Base-by-base conservation (phyloP, 30 jellyfish, hydroid and myxozoan species). In the Chironex yamaguchii region DNA sequence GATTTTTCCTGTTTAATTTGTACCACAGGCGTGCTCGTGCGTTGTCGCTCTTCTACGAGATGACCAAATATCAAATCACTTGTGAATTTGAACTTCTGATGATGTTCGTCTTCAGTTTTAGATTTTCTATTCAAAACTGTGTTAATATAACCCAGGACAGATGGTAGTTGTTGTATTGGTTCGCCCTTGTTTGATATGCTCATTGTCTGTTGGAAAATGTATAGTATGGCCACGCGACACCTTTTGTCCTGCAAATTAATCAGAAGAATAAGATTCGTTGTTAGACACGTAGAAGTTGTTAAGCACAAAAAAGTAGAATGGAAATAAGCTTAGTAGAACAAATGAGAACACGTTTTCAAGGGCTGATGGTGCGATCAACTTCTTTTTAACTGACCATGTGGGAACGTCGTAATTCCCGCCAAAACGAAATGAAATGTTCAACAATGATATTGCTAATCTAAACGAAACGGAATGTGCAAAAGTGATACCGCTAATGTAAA, bases 31-130 rank as follows among this genome's bases (percentile, higher is more conserved):
- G 74, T 76, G 78, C 49, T 71, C 70, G 64, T 32, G 76, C 69
- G 79, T 70, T 62, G 49, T 62, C 65, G 34, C 34, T 67, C 51
- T 30, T 79, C 97, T 65, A 79, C 88, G 17, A 89, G 93, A 25
- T 89, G 90, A 73, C 91, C 97, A 51, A 89, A 89, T 36, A 89
- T 89, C 81, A 89, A 81, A 70, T 89, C 97, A 80, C 97, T 89
- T 31, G 97, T 84, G 54, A 89, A 89, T 89, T 66, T 89, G 67
- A 89, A 89, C 29, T 89, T 79, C 81, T 76, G 58, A 42, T 42
- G 58, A 42, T 42, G 58, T 42, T 42, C 58, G 58, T 42, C 58
- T 42, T 42, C 58, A 42, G 58, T 42, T 42, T 42, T 42, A 42
- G 58, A 42, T 42, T 42, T 42, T 42, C 58, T 42, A 42, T 42